Evolutionary conservation across 1,140 invertebrate species (phyloP).

Genomic region (Protaetia brevitarsis): DNA sequence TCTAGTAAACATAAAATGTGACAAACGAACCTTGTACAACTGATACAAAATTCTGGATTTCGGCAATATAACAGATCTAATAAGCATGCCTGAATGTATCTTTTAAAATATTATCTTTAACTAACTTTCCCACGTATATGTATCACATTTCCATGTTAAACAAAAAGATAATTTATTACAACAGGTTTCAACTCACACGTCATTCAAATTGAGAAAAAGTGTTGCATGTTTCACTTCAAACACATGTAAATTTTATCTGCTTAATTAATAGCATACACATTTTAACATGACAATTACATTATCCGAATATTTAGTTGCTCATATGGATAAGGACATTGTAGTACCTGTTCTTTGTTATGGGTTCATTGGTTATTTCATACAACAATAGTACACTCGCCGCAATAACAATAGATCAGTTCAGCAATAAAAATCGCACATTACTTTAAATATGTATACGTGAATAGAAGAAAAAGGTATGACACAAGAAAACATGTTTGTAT

Average conservation of each 20-base stretch:
- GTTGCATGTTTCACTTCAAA: not conserved
- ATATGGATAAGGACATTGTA: not conserved
- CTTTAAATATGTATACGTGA: not conserved
- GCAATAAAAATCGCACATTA: conserved; percentile 6
- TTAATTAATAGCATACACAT: not conserved
- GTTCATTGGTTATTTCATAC: not conserved
- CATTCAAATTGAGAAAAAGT: not conserved
- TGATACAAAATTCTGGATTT: no score
- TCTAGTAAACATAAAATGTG: no score
- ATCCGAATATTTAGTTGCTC: not conserved
- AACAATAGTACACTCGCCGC: not conserved
- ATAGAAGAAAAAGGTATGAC: not conserved
- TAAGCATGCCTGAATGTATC: no score
- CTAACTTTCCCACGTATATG: no score
- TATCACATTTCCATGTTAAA: no score
- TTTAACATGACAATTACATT: not conserved
- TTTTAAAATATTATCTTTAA: no score
- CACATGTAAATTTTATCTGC: conserved; percentile 6
- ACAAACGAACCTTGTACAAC: no score
- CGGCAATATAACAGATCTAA: no score
- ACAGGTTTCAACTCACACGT: not conserved
- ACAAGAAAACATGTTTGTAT: not conserved
- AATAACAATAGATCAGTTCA: not conserved
- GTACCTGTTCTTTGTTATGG: not conserved
- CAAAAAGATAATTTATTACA: no score